These are phyloP conservation scores for Corbicula japonica DNA, from an alignment of 2,888 invertebrate species.

Conservation along the genomic window DNA sequence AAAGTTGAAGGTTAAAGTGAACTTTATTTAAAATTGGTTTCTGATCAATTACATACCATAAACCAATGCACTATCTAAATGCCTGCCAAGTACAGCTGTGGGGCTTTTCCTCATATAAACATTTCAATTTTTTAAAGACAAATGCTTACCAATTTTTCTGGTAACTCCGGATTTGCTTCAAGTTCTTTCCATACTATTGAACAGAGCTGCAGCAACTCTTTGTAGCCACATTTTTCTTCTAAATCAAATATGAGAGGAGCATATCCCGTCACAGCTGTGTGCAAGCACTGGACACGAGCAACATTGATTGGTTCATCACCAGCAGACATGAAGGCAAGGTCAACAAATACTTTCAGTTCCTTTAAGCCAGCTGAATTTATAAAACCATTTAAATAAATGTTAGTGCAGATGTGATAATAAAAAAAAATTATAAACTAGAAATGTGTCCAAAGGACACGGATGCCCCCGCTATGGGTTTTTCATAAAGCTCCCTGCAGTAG, in stretches of 20 bases:
- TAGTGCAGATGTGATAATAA: not conserved
- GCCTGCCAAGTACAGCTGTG: not conserved
- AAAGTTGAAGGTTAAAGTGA: not conserved
- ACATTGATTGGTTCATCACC: conserved; percentile 80
- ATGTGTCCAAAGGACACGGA: not conserved
- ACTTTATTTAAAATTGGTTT: not conserved
- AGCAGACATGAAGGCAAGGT: conserved; percentile 81
- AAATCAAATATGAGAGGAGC: conserved; percentile 84
- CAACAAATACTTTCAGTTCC: conserved; percentile 79
- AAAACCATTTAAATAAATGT: too few species aligned
- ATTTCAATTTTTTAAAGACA: not conserved
- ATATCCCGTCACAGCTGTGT: conserved; percentile 82
- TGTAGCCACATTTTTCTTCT: conserved; percentile 64
- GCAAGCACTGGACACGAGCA: conserved; percentile 79
- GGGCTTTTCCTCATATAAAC: not conserved
- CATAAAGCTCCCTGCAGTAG: not conserved
- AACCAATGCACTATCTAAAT: not conserved
- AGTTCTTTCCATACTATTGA: conserved; percentile 78
- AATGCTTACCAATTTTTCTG: conserved; percentile 77
- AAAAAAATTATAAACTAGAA: not conserved
- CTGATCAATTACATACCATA: not conserved
- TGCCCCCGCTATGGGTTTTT: too few species aligned
- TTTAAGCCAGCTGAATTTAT: conserved; percentile 71
- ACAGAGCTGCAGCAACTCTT: conserved; percentile 75
- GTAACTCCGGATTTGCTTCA: conserved; percentile 74